Evolutionary conservation across 23 tunicate genomes (phyloP).

Genomic region (Styela plicata): DNA sequence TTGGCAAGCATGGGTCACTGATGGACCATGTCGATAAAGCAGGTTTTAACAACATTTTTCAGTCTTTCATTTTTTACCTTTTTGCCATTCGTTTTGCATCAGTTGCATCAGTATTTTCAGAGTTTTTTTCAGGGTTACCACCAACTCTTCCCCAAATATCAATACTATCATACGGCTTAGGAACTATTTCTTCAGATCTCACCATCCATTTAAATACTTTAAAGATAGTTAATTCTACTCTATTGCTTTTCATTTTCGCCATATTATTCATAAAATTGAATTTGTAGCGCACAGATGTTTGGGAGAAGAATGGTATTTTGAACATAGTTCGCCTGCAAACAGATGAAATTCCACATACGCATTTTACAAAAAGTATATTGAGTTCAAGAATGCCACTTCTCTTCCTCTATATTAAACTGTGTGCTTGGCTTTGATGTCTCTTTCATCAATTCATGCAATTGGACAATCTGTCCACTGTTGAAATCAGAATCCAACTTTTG

Average conservation of each 20-base stretch:
- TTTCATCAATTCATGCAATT: slow-evolving; percentile 91
- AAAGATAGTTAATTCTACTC: neutral
- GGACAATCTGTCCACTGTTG: slow-evolving; percentile 79
- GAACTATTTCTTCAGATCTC: neutral
- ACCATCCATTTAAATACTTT: neutral
- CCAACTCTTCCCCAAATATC: neutral
- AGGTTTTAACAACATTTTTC: no score
- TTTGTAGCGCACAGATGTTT: neutral
- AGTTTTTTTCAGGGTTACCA: neutral
- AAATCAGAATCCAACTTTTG: slow-evolving; percentile 48
- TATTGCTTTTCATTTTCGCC: slow-evolving; percentile 1
- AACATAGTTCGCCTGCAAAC: neutral
- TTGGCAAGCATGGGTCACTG: no score
- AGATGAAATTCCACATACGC: neutral
- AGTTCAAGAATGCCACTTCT: neutral
- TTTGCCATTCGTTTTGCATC: no score
- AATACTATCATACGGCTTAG: neutral
- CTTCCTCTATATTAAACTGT: slow-evolving; percentile 65
- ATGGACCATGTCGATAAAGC: no score
- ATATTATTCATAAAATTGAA: neutral
- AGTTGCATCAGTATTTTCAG: neutral
- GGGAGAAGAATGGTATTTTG: neutral
- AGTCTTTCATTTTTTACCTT: no score
- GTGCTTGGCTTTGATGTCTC: slow-evolving; percentile 65
- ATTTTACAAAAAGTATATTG: neutral